Evolutionary conservation across 2,113 vertebrate species (phyloP), one percentile per base, ranked within the genome.

Genomic region (Plectropomus leopardus): DNA sequence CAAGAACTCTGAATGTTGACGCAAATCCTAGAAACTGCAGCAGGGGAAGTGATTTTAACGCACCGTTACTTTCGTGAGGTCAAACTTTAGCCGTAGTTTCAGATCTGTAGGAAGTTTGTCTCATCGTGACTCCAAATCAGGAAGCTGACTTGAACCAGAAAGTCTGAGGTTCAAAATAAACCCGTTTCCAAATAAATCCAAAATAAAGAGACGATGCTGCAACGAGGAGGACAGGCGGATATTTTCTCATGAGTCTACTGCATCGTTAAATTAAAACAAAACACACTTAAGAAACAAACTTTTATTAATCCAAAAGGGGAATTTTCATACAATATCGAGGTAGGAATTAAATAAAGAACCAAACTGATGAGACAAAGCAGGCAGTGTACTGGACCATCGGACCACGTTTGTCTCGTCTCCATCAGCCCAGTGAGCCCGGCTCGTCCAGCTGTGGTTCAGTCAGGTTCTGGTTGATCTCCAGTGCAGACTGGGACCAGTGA

Each of bases 291-390:
- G 48, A 91, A 91, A 92, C 23, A 11, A 79, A 88, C 44, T 80
- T 91, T 92, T 82, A 90, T 92, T 92, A 4, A 61, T 86, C 53
- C 44, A 88, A 88, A 90, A 76, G 8, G 51, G 24, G 58, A 28
- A 32, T 48, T 73, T 85, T 86, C 51, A 85, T 66, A 87, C 70
- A 87, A 64, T 69, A 80, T 83, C 59, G 83, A 82, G 72, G 75
- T 82, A 74, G 78, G 58, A 85, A 73, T 88, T 81, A 86, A 91
- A 89, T 78, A 86, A 83, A 28, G 66, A 83, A 66, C 51, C 61
- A 85, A 77, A 89, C 34, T 24, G 61, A 86, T 59, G 58, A 55
- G 78, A 82, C 47, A 77, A 66, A 87, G 78, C 75, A 84, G 85
- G 82, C 86, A 89, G 90, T 86, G 79, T 74, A 69, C 47, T n/a